Conservation (phyloP, 2,113 vertebrate species). For the Manacus vitellinus region DNA sequence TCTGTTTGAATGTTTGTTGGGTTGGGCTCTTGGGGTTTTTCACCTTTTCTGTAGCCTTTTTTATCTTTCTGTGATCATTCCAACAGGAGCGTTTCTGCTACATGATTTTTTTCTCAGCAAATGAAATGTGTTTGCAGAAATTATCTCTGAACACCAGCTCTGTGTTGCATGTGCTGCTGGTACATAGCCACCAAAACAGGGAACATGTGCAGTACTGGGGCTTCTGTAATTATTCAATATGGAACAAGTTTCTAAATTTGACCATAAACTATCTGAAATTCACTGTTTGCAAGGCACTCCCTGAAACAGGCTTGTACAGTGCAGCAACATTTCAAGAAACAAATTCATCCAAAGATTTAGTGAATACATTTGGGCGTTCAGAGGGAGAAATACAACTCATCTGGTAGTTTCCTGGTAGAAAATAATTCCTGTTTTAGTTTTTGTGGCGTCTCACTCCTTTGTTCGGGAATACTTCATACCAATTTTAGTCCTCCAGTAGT, state of each 20-base stretch:
- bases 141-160: background rate
- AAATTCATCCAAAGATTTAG: background rate
- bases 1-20: background rate
- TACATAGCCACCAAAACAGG: background rate
- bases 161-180: accelerated
- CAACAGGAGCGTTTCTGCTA: background rate
- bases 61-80: background rate
- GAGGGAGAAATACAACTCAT: accelerated
- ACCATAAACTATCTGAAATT: background rate
- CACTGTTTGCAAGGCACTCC: background rate
- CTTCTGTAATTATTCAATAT: background rate
- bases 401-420: background rate
- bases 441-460: background rate
- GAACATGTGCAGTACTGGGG: background rate
- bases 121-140: background rate
- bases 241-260: background rate
- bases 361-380: background rate
- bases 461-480: background rate
- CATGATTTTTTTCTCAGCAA: background rate
- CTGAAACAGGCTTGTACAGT: background rate
- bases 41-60: background rate
- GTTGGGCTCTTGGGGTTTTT: background rate
- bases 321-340: background rate
- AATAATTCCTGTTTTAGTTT: background rate
- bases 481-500: background rate